Evolutionary conservation across 2,113 vertebrate genomes (phyloP), one percentile per base, ranked within the genome.

Genomic region (Cynopterus brachyotis): DNA sequence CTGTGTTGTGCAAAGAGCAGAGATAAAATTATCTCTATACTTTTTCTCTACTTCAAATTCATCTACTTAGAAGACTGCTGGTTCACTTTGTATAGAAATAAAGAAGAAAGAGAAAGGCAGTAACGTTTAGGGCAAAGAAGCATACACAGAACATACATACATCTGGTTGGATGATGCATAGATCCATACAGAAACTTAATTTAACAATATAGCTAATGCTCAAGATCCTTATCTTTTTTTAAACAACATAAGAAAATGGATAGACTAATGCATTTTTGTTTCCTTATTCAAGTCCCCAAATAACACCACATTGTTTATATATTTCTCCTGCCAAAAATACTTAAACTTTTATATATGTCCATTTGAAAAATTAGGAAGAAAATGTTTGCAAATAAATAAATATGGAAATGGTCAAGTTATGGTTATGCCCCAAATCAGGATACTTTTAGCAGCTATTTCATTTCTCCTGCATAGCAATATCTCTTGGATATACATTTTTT

Each of bases 301-400:
- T 70, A 59, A 42, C 17, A 90, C 89, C 60, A 78, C 53, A 32
- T 45, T 81, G 55, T 57, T 95, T 30, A 55, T 72, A 30, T 53
- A 35, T 94, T 91, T 55, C 55, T 50, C 47, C 45, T 89, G 62
- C 80, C 90, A 87, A 84, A 96, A 84, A 73, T 53, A 57, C 47
- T 47, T 73, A 91, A 64, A 24, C 57, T 91, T 89, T 79, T 89
- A 75, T 82, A 96, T 91, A 85, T 82, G 67, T 86, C 57, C 60
- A 91, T 53, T 88, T 96, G 79, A 96, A 91, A 89, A 9, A 79
- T 73, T 89, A 78, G 59, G 80, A 75, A 91, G 45, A 57, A 89
- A 95, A 97, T 40, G 7, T 89, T 91, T 78, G 72, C 73, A 96
- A 92, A 92, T 94, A 94, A 96, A 92, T 94, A 89, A 96, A 92